Percentiles rank a stretch among this genome's conserved stretches.
Conservation (phyloP, 2,797 vertebrate genomes). For the Varecia variegata region DNA sequence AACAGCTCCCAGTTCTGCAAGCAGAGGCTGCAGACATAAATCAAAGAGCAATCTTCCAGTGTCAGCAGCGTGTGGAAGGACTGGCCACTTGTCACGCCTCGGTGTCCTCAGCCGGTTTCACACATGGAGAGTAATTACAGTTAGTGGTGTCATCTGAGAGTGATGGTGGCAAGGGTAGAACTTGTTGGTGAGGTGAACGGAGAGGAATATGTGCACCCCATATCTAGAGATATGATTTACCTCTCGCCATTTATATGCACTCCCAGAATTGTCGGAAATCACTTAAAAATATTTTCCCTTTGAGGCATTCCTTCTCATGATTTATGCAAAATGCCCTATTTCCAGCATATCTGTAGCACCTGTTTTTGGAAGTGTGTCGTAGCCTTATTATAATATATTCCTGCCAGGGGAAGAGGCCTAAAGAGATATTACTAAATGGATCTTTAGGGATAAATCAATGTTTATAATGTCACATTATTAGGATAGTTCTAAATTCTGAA, state of each 20-base stretch:
- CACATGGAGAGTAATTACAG: not conserved
- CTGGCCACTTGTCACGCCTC: conserved; percentile 42
- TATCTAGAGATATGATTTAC: not conserved
- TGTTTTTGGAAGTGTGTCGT: not conserved
- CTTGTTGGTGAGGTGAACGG: not conserved
- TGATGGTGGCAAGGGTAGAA: not conserved
- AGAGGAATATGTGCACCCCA: not conserved
- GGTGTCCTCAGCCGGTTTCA: not conserved
- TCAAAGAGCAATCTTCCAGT: conserved; percentile 50
- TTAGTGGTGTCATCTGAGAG: not conserved
- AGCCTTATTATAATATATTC: not conserved
- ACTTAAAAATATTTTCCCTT: not conserved
- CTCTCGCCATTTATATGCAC: not conserved
- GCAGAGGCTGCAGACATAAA: conserved; percentile 59
- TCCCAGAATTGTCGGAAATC: not conserved
- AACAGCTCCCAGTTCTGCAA: conserved; percentile 12
- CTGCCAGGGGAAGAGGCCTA: not conserved
- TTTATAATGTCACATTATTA: not conserved
- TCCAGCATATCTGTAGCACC: not conserved
- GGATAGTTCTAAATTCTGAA: conserved; percentile 40
- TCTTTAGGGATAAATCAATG: not conserved
- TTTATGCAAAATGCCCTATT: not conserved
- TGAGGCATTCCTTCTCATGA: not conserved
- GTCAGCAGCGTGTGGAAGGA: not conserved
- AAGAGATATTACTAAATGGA: conserved; percentile 1